phyloP scores from a whole-genome alignment of 23 tunicate species.

The Oikopleura vanhoeffeni region DNA sequence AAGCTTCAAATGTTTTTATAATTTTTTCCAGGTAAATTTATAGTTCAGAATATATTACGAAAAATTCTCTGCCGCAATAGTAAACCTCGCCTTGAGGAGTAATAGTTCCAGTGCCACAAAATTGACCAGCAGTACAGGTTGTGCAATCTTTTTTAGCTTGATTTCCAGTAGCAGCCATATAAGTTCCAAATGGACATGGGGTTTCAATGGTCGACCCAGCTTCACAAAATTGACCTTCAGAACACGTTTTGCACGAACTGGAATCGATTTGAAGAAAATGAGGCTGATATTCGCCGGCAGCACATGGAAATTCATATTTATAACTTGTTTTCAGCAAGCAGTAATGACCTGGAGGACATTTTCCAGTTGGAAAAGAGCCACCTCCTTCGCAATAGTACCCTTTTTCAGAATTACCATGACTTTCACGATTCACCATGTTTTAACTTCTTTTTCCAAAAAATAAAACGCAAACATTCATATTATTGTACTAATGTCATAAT shows the following conservation, averaged over 20 bases:
- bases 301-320: conserved; percentile 30
- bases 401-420: too few species aligned
- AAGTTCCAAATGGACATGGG: conserved; percentile 51
- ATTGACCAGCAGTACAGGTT: conserved; percentile 27
- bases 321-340: conserved; percentile 46
- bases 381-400: not conserved
- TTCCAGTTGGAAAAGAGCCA: not conserved
- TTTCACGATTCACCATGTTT: too few species aligned
- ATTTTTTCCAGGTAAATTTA: too few species aligned
- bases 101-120: not conserved
- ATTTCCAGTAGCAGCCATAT: conserved; percentile 28
- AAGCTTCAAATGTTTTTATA: too few species aligned
- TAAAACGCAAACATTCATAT: too few species aligned
- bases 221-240: conserved; percentile 41
- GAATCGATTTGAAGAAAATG: conserved; percentile 31
- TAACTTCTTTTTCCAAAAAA: too few species aligned
- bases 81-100: too few species aligned
- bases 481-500: too few species aligned
- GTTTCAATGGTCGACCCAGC: conserved; percentile 16
- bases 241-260: conserved; percentile 50
- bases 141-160: conserved; percentile 24
- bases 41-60: too few species aligned
- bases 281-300: conserved; percentile 32
- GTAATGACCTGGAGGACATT: conserved; percentile 56
- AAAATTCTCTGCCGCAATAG: too few species aligned